Conservation (phyloP, 2,113 vertebrate genomes). For the Antennarius striatus region DNA sequence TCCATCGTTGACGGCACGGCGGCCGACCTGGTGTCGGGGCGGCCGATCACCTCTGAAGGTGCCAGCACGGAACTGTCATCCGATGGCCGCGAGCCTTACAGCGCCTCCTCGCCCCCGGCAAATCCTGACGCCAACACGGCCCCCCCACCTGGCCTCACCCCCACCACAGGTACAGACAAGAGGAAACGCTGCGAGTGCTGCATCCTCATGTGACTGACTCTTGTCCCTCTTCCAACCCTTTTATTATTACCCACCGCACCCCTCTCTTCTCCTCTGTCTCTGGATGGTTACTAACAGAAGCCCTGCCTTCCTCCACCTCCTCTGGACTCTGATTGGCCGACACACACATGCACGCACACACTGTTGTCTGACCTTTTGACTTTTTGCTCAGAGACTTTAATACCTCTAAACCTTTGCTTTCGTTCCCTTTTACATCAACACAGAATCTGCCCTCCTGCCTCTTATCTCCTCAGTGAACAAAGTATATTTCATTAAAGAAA, state of each 20-base stretch:
- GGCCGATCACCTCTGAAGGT: constrained; percentile 85
- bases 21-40: constrained; percentile 91
- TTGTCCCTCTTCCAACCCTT: constrained; percentile 64
- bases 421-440: constrained; percentile 29
- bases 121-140: constrained; percentile 79
- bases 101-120: constrained; percentile 76
- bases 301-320: constrained; percentile 75
- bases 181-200: constrained; percentile 99
- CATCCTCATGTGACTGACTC: constrained; percentile 95
- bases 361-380: constrained; percentile 41
- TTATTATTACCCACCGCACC: constrained; percentile 66
- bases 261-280: constrained; percentile 80
- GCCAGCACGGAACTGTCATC: constrained; percentile 95
- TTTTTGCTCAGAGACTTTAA: constrained; percentile 32
- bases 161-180: constrained; percentile 97
- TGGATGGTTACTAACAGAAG: constrained; percentile 88
- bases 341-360: constrained; percentile 42
- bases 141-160: constrained; percentile 81
- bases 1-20: constrained; percentile 93
- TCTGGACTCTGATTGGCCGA: constrained; percentile 63
- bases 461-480: constrained; percentile 13
- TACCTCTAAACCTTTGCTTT: constrained; percentile 37
- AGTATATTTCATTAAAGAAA: constrained; percentile 3
- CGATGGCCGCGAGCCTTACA: constrained; percentile 90
- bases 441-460: constrained; percentile 2